Evolutionary conservation across 2,797 vertebrate species (phyloP), one percentile per base, ranked within the genome.

Genomic region (Astyanax mexicanus): DNA sequence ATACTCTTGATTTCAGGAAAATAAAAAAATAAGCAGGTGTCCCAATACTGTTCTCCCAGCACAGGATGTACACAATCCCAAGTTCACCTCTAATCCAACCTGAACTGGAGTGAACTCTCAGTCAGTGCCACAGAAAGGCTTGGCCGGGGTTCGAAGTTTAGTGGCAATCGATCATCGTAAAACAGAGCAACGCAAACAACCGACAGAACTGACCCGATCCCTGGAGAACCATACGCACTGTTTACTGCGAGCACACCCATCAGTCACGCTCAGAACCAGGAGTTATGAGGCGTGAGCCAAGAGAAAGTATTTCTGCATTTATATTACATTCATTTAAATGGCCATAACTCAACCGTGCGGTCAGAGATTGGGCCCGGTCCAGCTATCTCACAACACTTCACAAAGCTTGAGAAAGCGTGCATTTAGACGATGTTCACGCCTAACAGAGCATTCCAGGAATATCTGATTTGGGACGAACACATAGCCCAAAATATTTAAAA

Each of bases 361-460:
- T 52, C 51, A 4, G 21, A 17, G 6, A 29, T 17, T 7, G 27
- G 15, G 27, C 11, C 21, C 51, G 32, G 54, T 17, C 6, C 54
- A 57, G 17, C 15, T 27, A 57, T 54, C 45, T 40, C 35, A 70
- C 17, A 25, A 44, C 19, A 73, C 21, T 79, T 19, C 15, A 49
- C 42, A 72, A 66, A 47, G 47, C 7, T 0, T 0, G 15, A 19
- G 10, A 54, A 3, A 38, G 40, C 45, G 7, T 23, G 52, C 42
- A 37, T n/a, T n/a, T n/a, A 27, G 5, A 27, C 54, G 62, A 27
- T 17, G 21, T 52, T 42, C 52, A 6, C 45, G 25, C 25, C 25
- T 65, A 54, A 79, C 21, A 19, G 42, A 12, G 68, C 74, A 77
- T 80, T 80, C 74, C 74, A 67, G 23, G 38, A 32, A 55, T 40